Conservation (phyloP, 2,888 invertebrate species). For the Volucella inanis region DNA sequence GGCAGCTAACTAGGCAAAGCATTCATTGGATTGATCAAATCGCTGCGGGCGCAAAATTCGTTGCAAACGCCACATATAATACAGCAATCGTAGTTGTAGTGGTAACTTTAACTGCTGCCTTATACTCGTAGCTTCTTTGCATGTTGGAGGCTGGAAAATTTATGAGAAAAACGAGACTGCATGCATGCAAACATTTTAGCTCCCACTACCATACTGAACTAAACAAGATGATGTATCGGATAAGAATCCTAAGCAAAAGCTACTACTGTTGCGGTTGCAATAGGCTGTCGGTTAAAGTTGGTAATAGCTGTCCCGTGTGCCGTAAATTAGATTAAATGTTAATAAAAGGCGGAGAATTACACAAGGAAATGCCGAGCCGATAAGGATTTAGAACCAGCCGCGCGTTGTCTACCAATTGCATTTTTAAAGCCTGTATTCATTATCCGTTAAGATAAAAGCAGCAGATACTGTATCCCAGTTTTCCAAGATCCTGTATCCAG, state of each 20-base stretch:
- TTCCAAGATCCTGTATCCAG: constrained; percentile 6
- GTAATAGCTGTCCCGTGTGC: constrained; percentile 72
- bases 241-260: constrained; percentile 57
- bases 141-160: constrained; percentile 66
- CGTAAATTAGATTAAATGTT: constrained; percentile 75
- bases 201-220: constrained; percentile 16
- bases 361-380: constrained; percentile 62
- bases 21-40: constrained; percentile 73
- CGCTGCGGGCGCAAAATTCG: constrained; percentile 69
- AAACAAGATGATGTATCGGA: constrained; percentile 68
- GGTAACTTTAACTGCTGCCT: neutral
- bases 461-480: constrained; percentile 20
- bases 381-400: constrained; percentile 71
- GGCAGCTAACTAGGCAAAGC: constrained; percentile 24
- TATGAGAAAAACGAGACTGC: constrained; percentile 68
- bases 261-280: constrained; percentile 5
- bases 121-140: constrained; percentile 56
- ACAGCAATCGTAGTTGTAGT: neutral
- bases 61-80: constrained; percentile 40
- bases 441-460: constrained; percentile 67
- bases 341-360: constrained; percentile 74
- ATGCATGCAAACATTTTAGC: constrained; percentile 13
- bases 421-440: constrained; percentile 73
- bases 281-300: constrained; percentile 14
- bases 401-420: constrained; percentile 61